Evolutionary conservation across 2,797 vertebrate species (phyloP), one percentile per base, ranked within the genome.

Genomic region (Etheostoma perlongum): DNA sequence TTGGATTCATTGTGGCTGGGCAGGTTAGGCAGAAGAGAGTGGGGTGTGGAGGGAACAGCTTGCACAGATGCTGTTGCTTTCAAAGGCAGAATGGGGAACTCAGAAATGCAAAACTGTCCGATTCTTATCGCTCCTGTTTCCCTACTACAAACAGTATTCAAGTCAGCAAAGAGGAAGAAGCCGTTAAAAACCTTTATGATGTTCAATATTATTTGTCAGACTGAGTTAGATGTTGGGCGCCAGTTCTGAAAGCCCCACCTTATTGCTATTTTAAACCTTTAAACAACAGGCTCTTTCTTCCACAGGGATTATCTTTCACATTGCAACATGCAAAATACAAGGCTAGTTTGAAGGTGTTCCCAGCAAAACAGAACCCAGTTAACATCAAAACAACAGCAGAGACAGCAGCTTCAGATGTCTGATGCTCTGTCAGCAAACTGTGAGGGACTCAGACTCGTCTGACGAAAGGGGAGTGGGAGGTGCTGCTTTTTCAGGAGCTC

Each of bases 61-160:
- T 58, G 67, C 68, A 71, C 82, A 90, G 78, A 88, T 79, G 83
- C 74, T 80, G 89, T 80, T 82, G 78, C 84, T 90, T 89, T 88
- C 81, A 89, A 72, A 88, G 82, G 59, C 81, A 74, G 84, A 93
- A 95, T 86, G 83, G 88, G 92, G 94, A 95, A 95, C 89, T 93
- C 71, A 82, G 88, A 90, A 89, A 95, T 95, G 92, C 91, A 95
- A 95, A 95, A 92, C 15, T 13, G 4, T 48, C 46, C 23, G 91
- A 92, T 92, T 76, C 62, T 85, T 88, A 92, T 94, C 88, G 21
- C 68, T 73, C 62, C 60, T 74, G 83, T 88, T 93, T 91, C 90
- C 79, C 85, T 89, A 72, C 83, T 85, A 87, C 79, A 91, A 88
- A 84, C 78, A 74, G 68, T 46, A 47, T 87, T 86, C 69, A 82